Evolutionary conservation across 2,888 invertebrate species (phyloP).

Genomic region (Lumbricus terrestris): DNA sequence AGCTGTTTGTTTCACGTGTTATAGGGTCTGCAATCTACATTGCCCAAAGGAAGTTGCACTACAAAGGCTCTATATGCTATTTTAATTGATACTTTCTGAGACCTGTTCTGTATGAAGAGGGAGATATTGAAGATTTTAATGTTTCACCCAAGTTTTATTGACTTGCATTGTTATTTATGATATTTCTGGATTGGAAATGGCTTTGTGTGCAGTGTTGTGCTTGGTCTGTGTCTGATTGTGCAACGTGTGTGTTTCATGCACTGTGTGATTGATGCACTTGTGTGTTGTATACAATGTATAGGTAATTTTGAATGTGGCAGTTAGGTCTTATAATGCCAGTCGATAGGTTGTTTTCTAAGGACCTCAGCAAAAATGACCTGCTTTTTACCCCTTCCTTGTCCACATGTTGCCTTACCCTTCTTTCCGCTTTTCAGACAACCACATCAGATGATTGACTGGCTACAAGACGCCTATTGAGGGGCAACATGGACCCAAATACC

Average conservation of each 20-base stretch:
- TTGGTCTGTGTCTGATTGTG: background rate
- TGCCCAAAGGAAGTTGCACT: background rate
- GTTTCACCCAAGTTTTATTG: background rate
- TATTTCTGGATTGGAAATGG: background rate
- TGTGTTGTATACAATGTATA: no score
- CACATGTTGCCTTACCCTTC: no score
- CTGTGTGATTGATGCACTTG: background rate
- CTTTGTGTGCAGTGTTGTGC: background rate
- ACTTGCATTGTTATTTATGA: background rate
- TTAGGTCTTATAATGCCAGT: background rate
- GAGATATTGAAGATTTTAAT: background rate
- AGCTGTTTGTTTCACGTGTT: background rate
- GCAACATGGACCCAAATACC: no score
- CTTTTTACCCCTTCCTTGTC: no score
- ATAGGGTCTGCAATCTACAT: background rate
- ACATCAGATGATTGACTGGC: no score
- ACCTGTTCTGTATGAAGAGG: background rate
- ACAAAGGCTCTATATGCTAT: background rate
- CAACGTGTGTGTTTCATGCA: background rate
- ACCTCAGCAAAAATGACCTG: no score
- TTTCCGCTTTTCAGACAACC: no score
- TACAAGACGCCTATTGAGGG: no score
- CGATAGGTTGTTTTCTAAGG: background rate
- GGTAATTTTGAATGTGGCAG: background rate
- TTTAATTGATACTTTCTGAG: background rate